Evolutionary conservation across 2,113 vertebrate genomes (phyloP).

Genomic region (Paramormyrops kingsleyae): DNA sequence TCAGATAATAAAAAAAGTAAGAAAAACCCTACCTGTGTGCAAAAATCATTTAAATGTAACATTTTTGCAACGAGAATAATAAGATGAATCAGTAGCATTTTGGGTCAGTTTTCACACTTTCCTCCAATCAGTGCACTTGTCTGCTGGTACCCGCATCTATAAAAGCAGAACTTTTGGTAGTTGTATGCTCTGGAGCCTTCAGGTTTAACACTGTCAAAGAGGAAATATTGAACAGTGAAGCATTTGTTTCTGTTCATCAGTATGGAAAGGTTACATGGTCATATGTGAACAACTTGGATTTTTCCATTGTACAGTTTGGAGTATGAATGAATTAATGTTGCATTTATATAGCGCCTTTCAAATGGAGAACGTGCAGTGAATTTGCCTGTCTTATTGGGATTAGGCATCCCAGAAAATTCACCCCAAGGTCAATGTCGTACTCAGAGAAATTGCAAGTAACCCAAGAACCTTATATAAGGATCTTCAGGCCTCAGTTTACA

Average conservation of each 20-base stretch:
- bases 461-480: not conserved
- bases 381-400: not conserved
- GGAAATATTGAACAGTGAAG: not conserved
- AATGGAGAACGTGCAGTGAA: not conserved
- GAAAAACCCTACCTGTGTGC: not conserved
- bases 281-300: not conserved
- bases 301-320: not conserved
- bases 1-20: not conserved
- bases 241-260: not conserved
- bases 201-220: not conserved
- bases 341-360: not conserved
- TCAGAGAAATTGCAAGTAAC: not conserved
- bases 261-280: not conserved
- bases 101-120: not conserved
- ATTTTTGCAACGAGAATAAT: not conserved
- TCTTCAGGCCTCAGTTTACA: not conserved
- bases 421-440: not conserved
- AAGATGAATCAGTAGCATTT: not conserved
- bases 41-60: not conserved
- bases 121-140: not conserved
- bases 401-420: not conserved
- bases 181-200: not conserved
- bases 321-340: not conserved
- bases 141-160: not conserved
- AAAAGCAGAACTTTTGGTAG: not conserved